phyloP scores from a whole-genome alignment of 2,888 invertebrate species.

The Nephrotoma appendiculata region DNA sequence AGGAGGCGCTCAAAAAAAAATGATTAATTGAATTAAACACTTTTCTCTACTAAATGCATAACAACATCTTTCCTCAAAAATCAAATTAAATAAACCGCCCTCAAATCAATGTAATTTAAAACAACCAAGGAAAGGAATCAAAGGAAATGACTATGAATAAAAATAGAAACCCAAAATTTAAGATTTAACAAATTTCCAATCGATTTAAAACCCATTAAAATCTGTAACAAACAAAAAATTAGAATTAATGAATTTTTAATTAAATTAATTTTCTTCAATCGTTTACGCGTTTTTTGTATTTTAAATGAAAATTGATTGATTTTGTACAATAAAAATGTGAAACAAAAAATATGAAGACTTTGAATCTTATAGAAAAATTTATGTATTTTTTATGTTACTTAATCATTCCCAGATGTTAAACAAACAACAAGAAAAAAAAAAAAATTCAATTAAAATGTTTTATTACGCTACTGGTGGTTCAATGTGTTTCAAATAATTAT shows the following conservation, averaged over 20 bases:
- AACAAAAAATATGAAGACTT: neutral
- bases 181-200: neutral
- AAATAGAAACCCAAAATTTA: neutral
- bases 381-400: neutral
- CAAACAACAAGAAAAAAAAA: neutral
- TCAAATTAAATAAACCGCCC: neutral
- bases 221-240: neutral
- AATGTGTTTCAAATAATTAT: neutral
- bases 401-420: neutral
- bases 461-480: neutral
- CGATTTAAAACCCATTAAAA: neutral
- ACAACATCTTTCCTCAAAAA: neutral
- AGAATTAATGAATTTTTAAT: neutral
- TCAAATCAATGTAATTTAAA: neutral
- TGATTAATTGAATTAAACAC: no score
- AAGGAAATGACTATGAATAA: neutral
- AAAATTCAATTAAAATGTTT: neutral
- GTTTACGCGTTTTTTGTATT: neutral
- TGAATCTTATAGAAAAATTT: neutral
- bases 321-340: neutral
- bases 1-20: no score
- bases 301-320: neutral
- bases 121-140: neutral
- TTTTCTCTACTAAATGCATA: neutral
- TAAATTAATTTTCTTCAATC: neutral